phyloP scores from a whole-genome alignment of 2,888 invertebrate genomes.

The Pseudococcus longispinus region DNA sequence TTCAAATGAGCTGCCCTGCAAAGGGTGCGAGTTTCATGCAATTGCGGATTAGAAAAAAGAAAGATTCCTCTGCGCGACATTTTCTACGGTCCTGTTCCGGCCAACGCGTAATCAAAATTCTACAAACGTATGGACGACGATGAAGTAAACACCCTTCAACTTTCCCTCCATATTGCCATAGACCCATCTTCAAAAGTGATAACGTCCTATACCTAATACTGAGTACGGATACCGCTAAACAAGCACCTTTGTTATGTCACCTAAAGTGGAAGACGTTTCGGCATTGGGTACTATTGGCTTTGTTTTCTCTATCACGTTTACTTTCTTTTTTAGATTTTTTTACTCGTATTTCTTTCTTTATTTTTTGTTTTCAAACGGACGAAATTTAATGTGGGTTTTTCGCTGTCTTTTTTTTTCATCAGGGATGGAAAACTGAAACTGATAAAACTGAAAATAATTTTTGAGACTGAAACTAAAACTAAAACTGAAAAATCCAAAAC shows the following conservation, averaged over 20 bases:
- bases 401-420: too few relatives aligned
- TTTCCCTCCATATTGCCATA: neutral
- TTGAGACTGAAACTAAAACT: too few relatives aligned
- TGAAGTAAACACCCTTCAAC: constrained; percentile 10
- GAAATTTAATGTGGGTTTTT: too few relatives aligned
- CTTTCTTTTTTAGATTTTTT: neutral
- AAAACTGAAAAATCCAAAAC: too few relatives aligned
- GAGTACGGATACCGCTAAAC: neutral
- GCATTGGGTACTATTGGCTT: neutral
- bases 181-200: constrained; percentile 32
- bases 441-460: too few relatives aligned
- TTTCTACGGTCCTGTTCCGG: neutral
- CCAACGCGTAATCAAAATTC: constrained; percentile 24
- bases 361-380: too few relatives aligned
- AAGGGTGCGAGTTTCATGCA: constrained; percentile 10
- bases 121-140: constrained; percentile 9
- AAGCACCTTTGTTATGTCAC: constrained; percentile 19
- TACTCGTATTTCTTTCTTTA: too few relatives aligned
- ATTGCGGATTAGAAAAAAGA: constrained; percentile 25
- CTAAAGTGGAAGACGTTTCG: neutral
- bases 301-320: neutral
- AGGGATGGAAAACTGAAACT: too few relatives aligned
- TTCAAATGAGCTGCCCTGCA: neutral
- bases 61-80: constrained; percentile 29
- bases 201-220: neutral